A percentile compares a stretch with the other conserved stretches of the same genome.
phyloP scores from a whole-genome alignment of 2,888 invertebrate genomes.

The Eremobia ochroleuca region DNA sequence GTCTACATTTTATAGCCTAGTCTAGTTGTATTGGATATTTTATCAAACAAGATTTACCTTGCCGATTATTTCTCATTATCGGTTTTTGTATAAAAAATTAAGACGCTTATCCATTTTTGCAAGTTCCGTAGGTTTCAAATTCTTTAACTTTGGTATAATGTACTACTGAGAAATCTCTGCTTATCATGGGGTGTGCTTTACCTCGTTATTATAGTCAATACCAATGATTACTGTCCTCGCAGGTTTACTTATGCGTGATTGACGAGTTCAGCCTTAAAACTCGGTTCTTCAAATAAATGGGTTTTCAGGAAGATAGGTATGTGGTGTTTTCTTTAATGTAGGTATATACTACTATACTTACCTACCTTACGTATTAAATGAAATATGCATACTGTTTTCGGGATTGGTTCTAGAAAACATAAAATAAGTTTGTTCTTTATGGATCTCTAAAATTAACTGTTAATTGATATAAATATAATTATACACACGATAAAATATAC shows the following conservation, averaged over 20 bases:
- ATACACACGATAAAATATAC: slow-evolving; percentile 7
- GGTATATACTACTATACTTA: neutral
- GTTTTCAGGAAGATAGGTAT: neutral
- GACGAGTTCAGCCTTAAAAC: neutral
- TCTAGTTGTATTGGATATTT: slow-evolving; percentile 19
- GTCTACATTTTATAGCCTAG: slow-evolving; percentile 50
- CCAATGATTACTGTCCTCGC: neutral
- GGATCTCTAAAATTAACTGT: slow-evolving; percentile 24
- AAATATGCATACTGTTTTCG: neutral
- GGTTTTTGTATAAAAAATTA: slow-evolving; percentile 1
- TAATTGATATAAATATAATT: slow-evolving; percentile 18
- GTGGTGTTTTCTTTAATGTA: neutral
- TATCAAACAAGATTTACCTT: slow-evolving; percentile 36
- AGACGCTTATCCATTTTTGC: neutral
- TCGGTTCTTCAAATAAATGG: neutral
- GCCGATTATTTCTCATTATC: slow-evolving; percentile 42
- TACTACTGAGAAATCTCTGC: neutral
- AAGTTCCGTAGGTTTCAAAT: slow-evolving; percentile 40
- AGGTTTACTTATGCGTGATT: neutral
- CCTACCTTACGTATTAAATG: neutral
- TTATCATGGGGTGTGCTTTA: neutral
- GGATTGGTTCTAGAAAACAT: neutral
- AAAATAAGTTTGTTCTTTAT: neutral
- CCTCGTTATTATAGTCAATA: neutral
- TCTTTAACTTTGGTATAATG: neutral